Base-by-base conservation (phyloP, 2,888 invertebrate genomes). In the Cryptus armator region DNA sequence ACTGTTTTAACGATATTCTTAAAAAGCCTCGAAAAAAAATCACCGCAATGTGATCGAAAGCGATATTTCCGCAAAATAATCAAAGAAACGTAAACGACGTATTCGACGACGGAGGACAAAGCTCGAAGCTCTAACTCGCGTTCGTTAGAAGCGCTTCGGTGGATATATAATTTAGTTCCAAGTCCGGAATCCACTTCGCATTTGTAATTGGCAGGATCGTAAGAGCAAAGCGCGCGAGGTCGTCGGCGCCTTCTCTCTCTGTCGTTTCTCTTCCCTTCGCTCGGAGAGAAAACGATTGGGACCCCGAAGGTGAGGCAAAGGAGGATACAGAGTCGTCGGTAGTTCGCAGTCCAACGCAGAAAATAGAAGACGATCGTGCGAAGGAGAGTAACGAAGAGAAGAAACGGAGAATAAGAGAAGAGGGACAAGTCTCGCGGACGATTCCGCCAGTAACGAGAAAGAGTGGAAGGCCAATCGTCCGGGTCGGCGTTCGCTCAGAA, bases 361-460 rank as follows among this genome's bases (percentile, higher is more conserved):
- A 83, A 83, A 83, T 75, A 81, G 81, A 81, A 68, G 68, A 84
- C 62, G 68, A 66, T 46, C 44, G 75, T 29, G 67, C 7, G 51
- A 19, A 16, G 29, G 43, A 51, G 76, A 48, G 62, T 72, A 53
- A n/a, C 14, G 48, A n/a, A 44, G 29, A 44, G 51, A 72, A 51
- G 53, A 6, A 10, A 51, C 19, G 67, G 19, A 75, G 9, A 37
- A 46, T 19, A 43, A 56, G 66, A 62, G 62, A 72, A n/a, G 51
- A 74, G 74, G 53, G 68, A 74, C 75, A 51, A 68, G 77, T 64
- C 64, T 80, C 77, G 81, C 88, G 89, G 89, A 91, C 90, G 90
- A 91, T 91, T 91, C 89, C 89, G 87, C 88, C 87, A 37, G 89
- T 90, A 89, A 89, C 90, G 89, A 90, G 88, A 90, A 91, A 91